Evolutionary conservation across 2,113 vertebrate genomes (phyloP).

Genomic region (Nesoenas mayeri): DNA sequence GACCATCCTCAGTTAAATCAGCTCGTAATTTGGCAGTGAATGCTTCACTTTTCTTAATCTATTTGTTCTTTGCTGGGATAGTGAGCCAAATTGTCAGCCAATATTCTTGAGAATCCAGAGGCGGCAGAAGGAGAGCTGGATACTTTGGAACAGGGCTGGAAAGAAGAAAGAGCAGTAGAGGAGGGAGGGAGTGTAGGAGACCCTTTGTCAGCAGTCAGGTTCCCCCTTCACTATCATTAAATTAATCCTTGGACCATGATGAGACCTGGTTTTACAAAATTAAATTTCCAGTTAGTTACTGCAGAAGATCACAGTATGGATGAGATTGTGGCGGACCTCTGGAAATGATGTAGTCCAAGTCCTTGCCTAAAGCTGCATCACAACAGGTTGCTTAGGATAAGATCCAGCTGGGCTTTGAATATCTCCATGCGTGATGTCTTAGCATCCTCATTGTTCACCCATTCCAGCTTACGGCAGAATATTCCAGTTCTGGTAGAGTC

Average conservation of each 20-base stretch:
- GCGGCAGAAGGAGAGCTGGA: not conserved
- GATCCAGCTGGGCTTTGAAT: not conserved
- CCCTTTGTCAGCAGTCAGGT: not conserved
- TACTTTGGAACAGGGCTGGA: not conserved
- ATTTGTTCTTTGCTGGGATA: not conserved
- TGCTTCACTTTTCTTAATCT: not conserved
- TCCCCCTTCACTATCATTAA: not conserved
- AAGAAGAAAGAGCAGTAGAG: not conserved
- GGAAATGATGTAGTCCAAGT: not conserved
- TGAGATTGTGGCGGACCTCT: not conserved
- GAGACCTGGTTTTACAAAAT: not conserved
- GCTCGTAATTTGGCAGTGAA: not conserved
- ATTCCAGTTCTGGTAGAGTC: not conserved
- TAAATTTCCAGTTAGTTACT: not conserved
- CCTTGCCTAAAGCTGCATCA: not conserved
- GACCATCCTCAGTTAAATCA: not conserved
- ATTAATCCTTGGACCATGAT: not conserved
- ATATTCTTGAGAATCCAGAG: not conserved
- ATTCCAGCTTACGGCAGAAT: not conserved
- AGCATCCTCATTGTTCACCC: not conserved
- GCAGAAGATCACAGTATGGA: not conserved
- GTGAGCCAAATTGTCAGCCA: not conserved
- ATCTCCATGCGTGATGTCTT: not conserved
- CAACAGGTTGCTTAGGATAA: not conserved
- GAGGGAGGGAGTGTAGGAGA: not conserved